Evolutionary conservation across 1,140 invertebrate genomes (phyloP).

Genomic region (Drosophila athabasca): DNA sequence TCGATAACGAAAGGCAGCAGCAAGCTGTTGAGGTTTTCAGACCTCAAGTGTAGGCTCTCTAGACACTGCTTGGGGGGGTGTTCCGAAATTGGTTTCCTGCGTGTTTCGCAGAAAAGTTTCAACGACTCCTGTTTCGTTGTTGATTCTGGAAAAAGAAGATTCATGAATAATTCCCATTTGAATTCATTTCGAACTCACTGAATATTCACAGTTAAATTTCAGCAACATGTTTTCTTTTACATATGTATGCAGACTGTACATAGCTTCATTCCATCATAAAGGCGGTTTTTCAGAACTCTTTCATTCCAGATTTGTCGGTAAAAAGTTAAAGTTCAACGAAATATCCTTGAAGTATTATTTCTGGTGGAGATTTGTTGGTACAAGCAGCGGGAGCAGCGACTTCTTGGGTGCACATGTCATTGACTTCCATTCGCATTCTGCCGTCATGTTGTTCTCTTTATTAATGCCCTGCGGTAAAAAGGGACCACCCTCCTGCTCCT

Average conservation of each 20-base stretch:
- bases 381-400: constrained; percentile 33
- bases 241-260: no score
- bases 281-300: no score
- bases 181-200: no score
- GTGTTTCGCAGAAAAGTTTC: constrained; percentile 25
- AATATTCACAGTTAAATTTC: no score
- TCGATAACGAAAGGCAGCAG: constrained; percentile 14
- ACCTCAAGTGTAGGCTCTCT: constrained; percentile 8
- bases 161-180: background rate
- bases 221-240: no score
- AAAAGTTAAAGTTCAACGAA: no score
- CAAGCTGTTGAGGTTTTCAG: background rate
- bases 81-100: constrained; percentile 20
- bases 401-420: constrained; percentile 42
- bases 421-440: constrained; percentile 35
- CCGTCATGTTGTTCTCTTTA: constrained; percentile 66
- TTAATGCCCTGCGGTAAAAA: constrained; percentile 69
- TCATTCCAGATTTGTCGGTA: no score
- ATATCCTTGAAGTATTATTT: no score
- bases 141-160: no score
- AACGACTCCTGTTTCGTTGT: background rate
- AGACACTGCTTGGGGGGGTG: background rate
- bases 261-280: no score
- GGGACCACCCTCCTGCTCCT: background rate
- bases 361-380: constrained; percentile 21